Base-by-base conservation (phyloP, 2,888 invertebrate species). In the Agonopterix heracliana region DNA sequence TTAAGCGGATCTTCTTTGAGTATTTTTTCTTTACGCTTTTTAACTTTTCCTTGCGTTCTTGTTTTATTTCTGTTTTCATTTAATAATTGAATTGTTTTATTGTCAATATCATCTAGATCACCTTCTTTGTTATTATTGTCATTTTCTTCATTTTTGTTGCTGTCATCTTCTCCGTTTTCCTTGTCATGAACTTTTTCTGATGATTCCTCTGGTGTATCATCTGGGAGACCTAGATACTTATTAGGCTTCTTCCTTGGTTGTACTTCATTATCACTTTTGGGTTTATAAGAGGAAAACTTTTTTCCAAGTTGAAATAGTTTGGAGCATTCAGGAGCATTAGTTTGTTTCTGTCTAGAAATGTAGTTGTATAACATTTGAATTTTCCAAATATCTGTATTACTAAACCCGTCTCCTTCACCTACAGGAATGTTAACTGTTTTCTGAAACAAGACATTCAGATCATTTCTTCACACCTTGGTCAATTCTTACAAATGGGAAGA, bases 241-340 rank as follows among this genome's bases (percentile, higher is more conserved):
- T 57, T 60, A 10, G 77, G 74, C 50, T 75, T 78, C 3, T 54
- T 56, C 54, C 68, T 64, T 7, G 65, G 64, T 35, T 63, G 50
- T 36, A 57, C 36, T 3, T 49, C 26, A 34, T 55, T 47, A 11
- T 53, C 47, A 0, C n/a, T 38, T 0, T 50, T 10, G n/a, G 51
- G 53, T 40, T 44, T 2, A 45, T 50, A 64, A 5, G 47, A 40
- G 34, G 46, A 43, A 48, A 68, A 64, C 26, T 70, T 71, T 2
- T 49, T 47, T 2, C 69, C 69, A 42, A 64, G 66, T 44, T 56
- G 49, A 53, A 79, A 81, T 9, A 83, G 58, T 54, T 74, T 73
- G 4, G 66, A 52, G 52, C 81, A 82, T 46, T 70, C 65, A 10
- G 67, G 55, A 8, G 35, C 10, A 17, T 41, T n/a, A 34, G 17